phyloP scores from a whole-genome alignment of 2,797 vertebrate genomes.

The Megalops cyprinoides region DNA sequence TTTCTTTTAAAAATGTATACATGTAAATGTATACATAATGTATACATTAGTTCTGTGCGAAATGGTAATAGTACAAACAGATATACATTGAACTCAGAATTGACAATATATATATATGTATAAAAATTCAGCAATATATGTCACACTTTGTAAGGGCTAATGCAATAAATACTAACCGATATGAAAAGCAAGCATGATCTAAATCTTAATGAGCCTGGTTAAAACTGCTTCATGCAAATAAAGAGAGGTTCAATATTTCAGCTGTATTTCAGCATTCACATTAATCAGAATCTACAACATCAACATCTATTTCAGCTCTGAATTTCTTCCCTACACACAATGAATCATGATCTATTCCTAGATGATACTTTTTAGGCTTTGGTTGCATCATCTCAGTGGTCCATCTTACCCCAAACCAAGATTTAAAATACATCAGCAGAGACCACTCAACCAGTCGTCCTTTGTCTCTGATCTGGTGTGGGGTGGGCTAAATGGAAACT shows the following conservation, averaged over 20 bases:
- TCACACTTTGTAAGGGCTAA: too few relatives aligned
- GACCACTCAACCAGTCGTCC: background rate
- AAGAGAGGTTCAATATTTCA: constrained; percentile 18
- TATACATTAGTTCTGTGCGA: too few relatives aligned
- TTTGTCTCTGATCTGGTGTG: background rate
- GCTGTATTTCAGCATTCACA: background rate
- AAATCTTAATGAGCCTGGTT: background rate
- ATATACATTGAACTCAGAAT: too few relatives aligned
- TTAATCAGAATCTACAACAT: constrained; percentile 2
- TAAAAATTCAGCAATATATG: too few relatives aligned
- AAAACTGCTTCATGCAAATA: background rate
- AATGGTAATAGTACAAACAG: too few relatives aligned
- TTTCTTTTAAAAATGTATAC: too few relatives aligned
- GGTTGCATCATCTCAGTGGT: background rate
- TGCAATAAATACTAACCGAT: background rate
- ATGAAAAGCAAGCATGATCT: background rate
- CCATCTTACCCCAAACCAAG: background rate
- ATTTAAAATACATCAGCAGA: background rate
- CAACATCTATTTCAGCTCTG: background rate
- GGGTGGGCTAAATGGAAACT: background rate
- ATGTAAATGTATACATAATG: too few relatives aligned
- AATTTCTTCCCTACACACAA: constrained; percentile 16
- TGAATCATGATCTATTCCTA: constrained; percentile 26
- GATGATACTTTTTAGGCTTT: background rate
- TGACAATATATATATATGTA: too few relatives aligned